Evolutionary conservation across 2,113 vertebrate species (phyloP).

Genomic region (Cariama cristata): DNA sequence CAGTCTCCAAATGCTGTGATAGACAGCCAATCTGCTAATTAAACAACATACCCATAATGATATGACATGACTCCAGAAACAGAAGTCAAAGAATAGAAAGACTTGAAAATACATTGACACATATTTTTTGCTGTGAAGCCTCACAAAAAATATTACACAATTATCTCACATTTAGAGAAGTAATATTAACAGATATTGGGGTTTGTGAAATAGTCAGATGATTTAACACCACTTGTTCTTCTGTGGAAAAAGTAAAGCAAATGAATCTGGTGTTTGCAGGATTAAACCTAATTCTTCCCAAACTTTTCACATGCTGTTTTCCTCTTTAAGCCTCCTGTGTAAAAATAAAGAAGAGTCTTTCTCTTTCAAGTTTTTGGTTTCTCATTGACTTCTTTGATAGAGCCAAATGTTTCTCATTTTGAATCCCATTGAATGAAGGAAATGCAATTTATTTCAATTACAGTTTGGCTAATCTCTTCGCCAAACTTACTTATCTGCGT

Average conservation of each 20-base stretch:
- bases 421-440: slow-evolving; percentile 18
- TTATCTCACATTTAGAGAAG: background rate
- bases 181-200: background rate
- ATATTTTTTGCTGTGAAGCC: background rate
- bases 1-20: background rate
- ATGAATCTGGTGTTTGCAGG: background rate
- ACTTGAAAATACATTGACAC: background rate
- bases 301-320: background rate
- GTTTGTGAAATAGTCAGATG: background rate
- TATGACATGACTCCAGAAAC: background rate
- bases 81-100: background rate
- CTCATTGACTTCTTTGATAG: slow-evolving; percentile 15
- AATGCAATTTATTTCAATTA: slow-evolving; percentile 49
- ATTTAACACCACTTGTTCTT: background rate
- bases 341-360: background rate
- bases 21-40: background rate
- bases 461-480: slow-evolving; percentile 4
- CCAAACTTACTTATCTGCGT: slow-evolving; percentile 15
- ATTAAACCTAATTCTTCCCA: background rate
- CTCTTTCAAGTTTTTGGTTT: slow-evolving; percentile 4
- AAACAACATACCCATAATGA: background rate
- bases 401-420: slow-evolving; percentile 40
- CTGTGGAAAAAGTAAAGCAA: background rate
- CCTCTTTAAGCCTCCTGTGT: background rate
- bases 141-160: background rate